These are phyloP conservation scores for Apaloderma vittatum DNA, from an alignment of 2,113 vertebrate species.

Conservation along the genomic window DNA sequence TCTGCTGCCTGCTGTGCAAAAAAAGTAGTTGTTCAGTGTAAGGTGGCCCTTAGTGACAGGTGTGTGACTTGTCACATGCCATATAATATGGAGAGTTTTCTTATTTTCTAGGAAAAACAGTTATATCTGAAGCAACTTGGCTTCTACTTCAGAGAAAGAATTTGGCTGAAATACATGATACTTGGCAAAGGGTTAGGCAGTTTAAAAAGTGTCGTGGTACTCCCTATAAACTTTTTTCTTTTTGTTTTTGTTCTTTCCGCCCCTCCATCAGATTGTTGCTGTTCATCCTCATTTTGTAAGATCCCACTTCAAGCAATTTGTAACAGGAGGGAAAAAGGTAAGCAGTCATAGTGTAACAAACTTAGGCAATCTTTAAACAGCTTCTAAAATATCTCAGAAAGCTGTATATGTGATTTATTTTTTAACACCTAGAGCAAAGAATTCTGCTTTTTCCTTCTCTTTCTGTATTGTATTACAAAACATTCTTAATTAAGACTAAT, in stretches of 20 bases:
- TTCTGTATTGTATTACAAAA: not conserved
- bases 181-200: not conserved
- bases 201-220: not conserved
- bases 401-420: not conserved
- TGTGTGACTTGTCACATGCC: not conserved
- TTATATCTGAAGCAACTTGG: not conserved
- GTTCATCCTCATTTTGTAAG: conserved; percentile 93
- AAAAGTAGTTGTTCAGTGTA: not conserved
- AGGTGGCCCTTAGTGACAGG: not conserved
- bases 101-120: not conserved
- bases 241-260: not conserved
- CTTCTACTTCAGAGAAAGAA: not conserved
- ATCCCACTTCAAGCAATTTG: conserved; percentile 96
- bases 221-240: not conserved
- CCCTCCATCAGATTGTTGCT: conserved; percentile 81
- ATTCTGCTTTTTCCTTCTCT: not conserved
- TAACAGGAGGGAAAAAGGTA: conserved; percentile 98
- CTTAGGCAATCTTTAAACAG: not conserved
- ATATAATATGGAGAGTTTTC: not conserved
- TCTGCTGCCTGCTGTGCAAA: not conserved
- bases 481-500: not conserved
- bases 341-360: not conserved
- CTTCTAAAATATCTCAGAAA: not conserved
- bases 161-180: not conserved
- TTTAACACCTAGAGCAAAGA: not conserved